Conservation (phyloP, 53 echinoderm and acorn worm species). For the Henricia sp. region DNA sequence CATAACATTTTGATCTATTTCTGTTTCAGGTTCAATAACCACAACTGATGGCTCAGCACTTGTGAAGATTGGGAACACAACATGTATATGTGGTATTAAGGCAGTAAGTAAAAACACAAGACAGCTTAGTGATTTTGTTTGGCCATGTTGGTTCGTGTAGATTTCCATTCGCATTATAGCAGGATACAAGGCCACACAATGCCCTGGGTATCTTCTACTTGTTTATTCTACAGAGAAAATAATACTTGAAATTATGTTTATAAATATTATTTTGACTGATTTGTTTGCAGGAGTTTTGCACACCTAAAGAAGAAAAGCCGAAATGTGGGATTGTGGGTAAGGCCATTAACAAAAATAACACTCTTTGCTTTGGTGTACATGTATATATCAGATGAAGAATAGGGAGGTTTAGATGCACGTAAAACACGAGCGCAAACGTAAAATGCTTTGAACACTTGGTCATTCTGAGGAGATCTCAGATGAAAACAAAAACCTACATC, state of each 20-base stretch:
- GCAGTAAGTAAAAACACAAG: conserved; percentile 62
- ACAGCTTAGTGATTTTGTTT: background rate
- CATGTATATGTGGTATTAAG: conserved; percentile 91
- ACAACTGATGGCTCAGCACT: conserved; percentile 94
- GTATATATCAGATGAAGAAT: too few relatives aligned
- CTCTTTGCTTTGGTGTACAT: too few relatives aligned
- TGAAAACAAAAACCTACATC: too few relatives aligned
- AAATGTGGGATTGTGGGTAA: conserved; percentile 84
- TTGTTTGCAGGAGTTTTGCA: conserved; percentile 78
- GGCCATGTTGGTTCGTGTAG: background rate
- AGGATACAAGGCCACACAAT: too few relatives aligned
- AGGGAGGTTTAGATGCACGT: too few relatives aligned
- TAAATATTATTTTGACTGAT: background rate
- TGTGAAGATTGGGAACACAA: conserved; percentile 94
- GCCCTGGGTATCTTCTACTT: too few relatives aligned
- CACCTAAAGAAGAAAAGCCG: conserved; percentile 78
- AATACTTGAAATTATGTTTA: background rate
- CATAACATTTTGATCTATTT: too few relatives aligned
- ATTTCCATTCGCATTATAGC: too few relatives aligned
- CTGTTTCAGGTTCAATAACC: conserved; percentile 89
- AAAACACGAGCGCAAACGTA: too few relatives aligned
- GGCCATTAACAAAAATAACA: too few relatives aligned
- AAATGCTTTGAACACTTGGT: too few relatives aligned
- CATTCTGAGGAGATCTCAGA: too few relatives aligned
- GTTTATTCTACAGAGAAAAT: background rate